These are phyloP conservation scores for Hexactinellida sp. DNA, from an alignment of 37 sponge, comb jelly and placozoan genomes.

Conservation along the genomic window DNA sequence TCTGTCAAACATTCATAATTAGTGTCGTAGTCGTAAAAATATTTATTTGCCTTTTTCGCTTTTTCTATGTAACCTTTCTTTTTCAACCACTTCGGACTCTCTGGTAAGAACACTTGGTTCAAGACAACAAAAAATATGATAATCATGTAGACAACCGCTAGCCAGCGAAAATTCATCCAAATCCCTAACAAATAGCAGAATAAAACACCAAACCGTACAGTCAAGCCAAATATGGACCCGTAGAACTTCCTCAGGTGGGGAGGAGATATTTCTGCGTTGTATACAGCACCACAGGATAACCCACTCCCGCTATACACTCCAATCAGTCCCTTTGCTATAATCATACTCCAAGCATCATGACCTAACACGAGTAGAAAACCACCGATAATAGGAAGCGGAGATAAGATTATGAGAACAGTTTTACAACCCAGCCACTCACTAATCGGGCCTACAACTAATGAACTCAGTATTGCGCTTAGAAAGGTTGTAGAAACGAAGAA, in stretches of 20 bases:
- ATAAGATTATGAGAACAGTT: neutral
- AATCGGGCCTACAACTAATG: neutral
- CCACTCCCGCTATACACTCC: neutral
- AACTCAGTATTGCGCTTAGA: neutral
- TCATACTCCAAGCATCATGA: neutral
- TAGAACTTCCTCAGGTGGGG: neutral
- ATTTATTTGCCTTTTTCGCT: neutral
- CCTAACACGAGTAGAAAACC: neutral
- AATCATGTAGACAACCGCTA: neutral
- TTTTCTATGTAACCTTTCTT: neutral
- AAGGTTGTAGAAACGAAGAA: neutral
- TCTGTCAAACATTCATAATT: neutral
- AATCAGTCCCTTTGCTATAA: neutral
- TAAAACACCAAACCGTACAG: neutral
- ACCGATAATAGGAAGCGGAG: neutral
- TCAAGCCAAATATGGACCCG: neutral
- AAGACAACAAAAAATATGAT: neutral
- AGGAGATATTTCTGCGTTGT: conserved; percentile 2
- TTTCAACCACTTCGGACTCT: neutral
- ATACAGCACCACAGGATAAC: neutral
- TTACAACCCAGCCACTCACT: neutral
- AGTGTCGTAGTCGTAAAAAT: neutral
- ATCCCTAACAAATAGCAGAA: neutral
- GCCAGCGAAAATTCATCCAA: neutral
- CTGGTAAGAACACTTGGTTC: neutral